These are phyloP conservation scores for Heliothis peltigera DNA, from an alignment of 2,888 invertebrate species.

Conservation along the genomic window DNA sequence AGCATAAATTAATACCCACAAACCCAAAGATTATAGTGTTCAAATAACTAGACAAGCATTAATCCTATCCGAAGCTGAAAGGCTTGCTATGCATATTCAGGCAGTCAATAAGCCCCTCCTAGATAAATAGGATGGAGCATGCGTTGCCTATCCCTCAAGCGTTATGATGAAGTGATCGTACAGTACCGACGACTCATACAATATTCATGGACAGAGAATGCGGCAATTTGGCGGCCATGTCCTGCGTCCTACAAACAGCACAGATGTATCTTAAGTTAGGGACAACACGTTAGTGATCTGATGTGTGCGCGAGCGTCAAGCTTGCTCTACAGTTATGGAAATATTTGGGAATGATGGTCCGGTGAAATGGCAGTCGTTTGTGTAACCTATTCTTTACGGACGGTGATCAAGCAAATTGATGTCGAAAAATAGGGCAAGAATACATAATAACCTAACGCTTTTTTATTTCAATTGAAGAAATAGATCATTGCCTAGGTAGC, in stretches of 20 bases:
- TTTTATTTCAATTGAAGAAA: no score
- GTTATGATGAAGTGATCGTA: conserved; percentile 83
- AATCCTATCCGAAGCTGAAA: conserved; percentile 59
- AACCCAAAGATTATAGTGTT: conserved; percentile 57
- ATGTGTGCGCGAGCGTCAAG: conserved; percentile 38
- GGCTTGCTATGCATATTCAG: conserved; percentile 71
- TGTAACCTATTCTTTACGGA: conserved; percentile 1
- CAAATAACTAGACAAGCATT: conserved; percentile 60
- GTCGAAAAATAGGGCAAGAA: no score
- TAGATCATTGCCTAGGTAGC: no score
- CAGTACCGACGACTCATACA: conserved; percentile 76
- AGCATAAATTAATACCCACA: conserved; percentile 49
- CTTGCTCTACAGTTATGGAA: conserved; percentile 20
- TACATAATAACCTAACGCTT: background rate
- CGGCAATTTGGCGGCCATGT: conserved; percentile 82
- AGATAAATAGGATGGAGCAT: conserved; percentile 74
- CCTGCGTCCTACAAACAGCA: conserved; percentile 63
- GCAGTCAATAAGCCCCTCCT: conserved; percentile 69
- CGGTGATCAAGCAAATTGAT: background rate
- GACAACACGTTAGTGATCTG: conserved; percentile 64
- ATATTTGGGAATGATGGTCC: conserved; percentile 12
- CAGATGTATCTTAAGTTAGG: conserved; percentile 70
- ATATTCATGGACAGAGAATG: conserved; percentile 82
- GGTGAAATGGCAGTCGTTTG: conserved; percentile 13
- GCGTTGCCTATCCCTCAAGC: conserved; percentile 68